Evolutionary conservation across 2,888 invertebrate species (phyloP).

Genomic region (Nysson spinosus): DNA sequence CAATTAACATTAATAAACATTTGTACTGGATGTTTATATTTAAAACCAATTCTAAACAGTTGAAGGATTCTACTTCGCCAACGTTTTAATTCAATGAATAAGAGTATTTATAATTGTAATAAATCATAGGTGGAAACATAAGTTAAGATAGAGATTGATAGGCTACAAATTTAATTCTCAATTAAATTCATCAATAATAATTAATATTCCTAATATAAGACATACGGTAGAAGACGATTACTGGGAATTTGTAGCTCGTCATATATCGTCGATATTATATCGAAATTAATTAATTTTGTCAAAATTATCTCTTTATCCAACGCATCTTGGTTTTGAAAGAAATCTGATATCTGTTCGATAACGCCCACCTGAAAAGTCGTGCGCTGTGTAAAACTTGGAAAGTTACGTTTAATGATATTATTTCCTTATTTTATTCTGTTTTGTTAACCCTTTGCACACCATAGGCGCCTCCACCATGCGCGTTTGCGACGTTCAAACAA

Average conservation of each 20-base stretch:
- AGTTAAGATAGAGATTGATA: too few species aligned
- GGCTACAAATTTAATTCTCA: too few species aligned
- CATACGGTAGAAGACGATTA: slow-evolving; percentile 30
- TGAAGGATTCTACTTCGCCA: too few species aligned
- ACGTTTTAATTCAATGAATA: too few species aligned
- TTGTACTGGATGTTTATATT: neutral
- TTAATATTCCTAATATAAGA: neutral
- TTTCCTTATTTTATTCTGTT: too few species aligned
- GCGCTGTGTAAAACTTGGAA: neutral
- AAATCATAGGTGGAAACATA: too few species aligned
- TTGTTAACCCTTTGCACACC: too few species aligned
- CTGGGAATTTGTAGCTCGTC: slow-evolving; percentile 34
- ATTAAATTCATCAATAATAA: too few species aligned
- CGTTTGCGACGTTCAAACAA: too few species aligned
- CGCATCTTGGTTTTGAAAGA: slow-evolving; percentile 7
- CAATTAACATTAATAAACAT: neutral
- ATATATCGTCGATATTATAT: slow-evolving; percentile 39
- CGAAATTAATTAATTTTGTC: slow-evolving; percentile 39
- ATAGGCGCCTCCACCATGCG: too few species aligned
- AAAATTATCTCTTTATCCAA: slow-evolving; percentile 12
- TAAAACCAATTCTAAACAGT: too few species aligned
- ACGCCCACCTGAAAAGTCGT: slow-evolving; percentile 15
- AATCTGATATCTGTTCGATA: slow-evolving; percentile 17
- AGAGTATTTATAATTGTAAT: too few species aligned
- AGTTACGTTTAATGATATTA: neutral